Evolutionary conservation across 2,113 vertebrate genomes (phyloP).

Genomic region (Prinia subflava): DNA sequence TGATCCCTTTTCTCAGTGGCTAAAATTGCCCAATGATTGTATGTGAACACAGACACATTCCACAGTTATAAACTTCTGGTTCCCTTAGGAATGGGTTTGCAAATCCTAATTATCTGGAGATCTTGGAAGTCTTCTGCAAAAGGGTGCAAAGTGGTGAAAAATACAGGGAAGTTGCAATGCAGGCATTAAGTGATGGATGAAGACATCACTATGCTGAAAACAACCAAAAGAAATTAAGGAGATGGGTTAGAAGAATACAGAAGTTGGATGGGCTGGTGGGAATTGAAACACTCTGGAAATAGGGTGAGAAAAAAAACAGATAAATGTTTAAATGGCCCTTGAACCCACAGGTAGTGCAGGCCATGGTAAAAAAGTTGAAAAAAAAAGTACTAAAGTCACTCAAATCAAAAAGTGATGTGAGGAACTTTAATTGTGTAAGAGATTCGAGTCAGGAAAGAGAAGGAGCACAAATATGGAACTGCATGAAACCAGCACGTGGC

Average conservation of each 20-base stretch:
- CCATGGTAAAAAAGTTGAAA: neutral
- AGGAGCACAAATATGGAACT: neutral
- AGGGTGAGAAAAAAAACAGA: fast-evolving
- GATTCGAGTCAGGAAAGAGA: neutral
- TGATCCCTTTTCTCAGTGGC: neutral
- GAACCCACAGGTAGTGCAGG: neutral
- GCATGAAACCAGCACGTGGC: neutral
- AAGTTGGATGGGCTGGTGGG: neutral
- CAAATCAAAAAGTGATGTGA: neutral
- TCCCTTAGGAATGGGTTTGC: neutral
- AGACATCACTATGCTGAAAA: neutral
- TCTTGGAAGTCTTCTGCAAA: neutral
- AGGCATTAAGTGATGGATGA: neutral
- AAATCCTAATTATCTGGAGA: neutral
- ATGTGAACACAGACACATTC: neutral
- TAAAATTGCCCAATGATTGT: neutral
- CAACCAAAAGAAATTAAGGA: neutral
- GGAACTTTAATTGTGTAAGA: neutral
- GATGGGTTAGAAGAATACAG: neutral
- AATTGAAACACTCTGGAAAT: neutral
- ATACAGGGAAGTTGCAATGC: fast-evolving
- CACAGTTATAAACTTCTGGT: fast-evolving
- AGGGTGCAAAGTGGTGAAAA: neutral
- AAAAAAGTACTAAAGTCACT: neutral
- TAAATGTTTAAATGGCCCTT: neutral